phyloP scores from a whole-genome alignment of 2,888 invertebrate genomes.

The Thymelicus acteon region DNA sequence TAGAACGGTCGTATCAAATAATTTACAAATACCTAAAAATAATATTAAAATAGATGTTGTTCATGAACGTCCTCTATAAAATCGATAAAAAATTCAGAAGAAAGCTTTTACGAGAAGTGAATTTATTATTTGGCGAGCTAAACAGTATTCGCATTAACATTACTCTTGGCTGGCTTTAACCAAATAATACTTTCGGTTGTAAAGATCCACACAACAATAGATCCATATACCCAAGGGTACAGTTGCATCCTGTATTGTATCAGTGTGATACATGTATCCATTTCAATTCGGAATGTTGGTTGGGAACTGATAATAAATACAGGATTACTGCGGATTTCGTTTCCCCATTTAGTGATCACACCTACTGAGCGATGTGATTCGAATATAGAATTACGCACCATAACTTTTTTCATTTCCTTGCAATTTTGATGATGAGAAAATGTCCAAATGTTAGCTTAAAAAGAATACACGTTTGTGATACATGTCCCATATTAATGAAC shows the following conservation, averaged over 20 bases:
- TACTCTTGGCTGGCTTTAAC: conserved; percentile 26
- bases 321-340: conserved; percentile 4
- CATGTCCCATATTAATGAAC: too few species aligned
- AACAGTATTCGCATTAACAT: conserved; percentile 22
- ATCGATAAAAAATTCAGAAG: neutral
- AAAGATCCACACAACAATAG: conserved; percentile 14
- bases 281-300: conserved; percentile 5
- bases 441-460: neutral
- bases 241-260: neutral
- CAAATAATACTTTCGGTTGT: conserved; percentile 14
- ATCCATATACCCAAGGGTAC: conserved; percentile 21
- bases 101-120: neutral
- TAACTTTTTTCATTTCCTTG: neutral
- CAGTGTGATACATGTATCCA: conserved; percentile 12
- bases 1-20: too few species aligned
- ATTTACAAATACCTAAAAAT: too few species aligned
- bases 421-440: neutral
- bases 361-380: neutral
- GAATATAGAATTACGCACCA: neutral
- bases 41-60: too few species aligned
- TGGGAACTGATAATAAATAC: conserved; percentile 5
- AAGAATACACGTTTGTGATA: neutral
- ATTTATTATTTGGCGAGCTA: conserved; percentile 15
- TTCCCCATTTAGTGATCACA: neutral
- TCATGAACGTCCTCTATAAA: too few species aligned